Evolutionary conservation across 1,140 invertebrate genomes (phyloP), one percentile per base, ranked within the genome.

Genomic region (Drosophila lacertosa): DNA sequence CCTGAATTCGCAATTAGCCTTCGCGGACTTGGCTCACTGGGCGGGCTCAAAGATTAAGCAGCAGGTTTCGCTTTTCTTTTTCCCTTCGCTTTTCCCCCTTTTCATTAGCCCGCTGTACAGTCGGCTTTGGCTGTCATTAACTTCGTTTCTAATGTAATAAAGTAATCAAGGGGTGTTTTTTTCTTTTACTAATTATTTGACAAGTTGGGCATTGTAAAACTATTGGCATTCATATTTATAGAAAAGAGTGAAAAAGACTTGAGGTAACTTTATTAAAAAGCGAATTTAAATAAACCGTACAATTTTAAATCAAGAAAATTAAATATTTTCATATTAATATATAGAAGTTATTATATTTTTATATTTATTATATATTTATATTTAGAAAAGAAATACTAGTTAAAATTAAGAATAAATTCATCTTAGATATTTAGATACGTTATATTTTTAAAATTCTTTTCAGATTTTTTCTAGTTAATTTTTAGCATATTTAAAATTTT

Each of bases 1-100:
- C 39, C 74, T 45, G 82, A 88, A 88, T 88, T 75, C 44, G 60
- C 82, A 88, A 88, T 88, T 88, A 88, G 81, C 77, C 62, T 47
- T 33, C 32, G 51, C 22, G 39, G 48, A n/a, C 62, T 47, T 33
- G 24, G 51, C 22, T 33, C 42, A n/a, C 26, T 20, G 48, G 11
- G 18, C n/a, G n/a, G 35, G 50, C 35, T 51, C 35, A 51, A 55
- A 22, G 63, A 47, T 47, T 45, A 50, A 50, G 40, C 33, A 62
- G 15, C 55, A 68, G 53, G 48, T 68, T 20, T 71, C 44, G 48
- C 55, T 68, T 51, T 47, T 62, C 33, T 70, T 48, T 4, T 45
- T 22, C 4, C 26, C 39, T 13, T 33, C 3, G 13, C 26, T 6
- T 33, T 20, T 18, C 1, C 10, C 13, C 13, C 26, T 37, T 16